Base-by-base conservation (phyloP, 2,797 vertebrate genomes). In the Miichthys miiuy region DNA sequence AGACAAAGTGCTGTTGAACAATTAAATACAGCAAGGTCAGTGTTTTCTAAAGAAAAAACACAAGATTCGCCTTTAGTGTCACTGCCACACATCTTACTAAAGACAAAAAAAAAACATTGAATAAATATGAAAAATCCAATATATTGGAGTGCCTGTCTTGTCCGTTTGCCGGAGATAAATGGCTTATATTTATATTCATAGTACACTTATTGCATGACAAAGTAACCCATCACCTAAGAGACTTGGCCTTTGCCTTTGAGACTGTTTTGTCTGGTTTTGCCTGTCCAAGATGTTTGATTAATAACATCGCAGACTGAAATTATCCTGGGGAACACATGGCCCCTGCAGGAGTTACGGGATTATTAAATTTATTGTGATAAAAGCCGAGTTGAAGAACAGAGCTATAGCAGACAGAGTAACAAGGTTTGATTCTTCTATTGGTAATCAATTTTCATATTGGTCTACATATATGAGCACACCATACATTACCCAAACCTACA, bases 171-270 rank as follows among this genome's bases (percentile, higher is more conserved):
- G 3, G 42, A 89, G 87, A 92, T 89, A 55, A 91, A 91, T 78
- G 20, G 27, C 66, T 86, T 58, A 81, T 82, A 87, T 87, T 89
- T 81, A 87, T 87, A 92, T 89, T 89, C 75, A 60, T 54, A 81
- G 52, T 57, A 75, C 52, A 79, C 80, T 80, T 56, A 74, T 73
- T 47, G 30, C 52, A 69, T 46, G 41, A 63, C 18, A 77, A 80
- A 84, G 44, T 64, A 85, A 76, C 81, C 77, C 69, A 72, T 84
- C 61, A 47, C 64, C 71, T 76, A 69, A 30, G 87, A 87, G 75
- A 86, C 41, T 34, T 68, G 61, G 50, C 80, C 83, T 87, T 80
- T 79, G 72, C 76, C 82, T 79, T 75, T 65, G 78, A 88, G 84
- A 88, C 79, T 71, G 27, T 63, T 60, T 56, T 80, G 75, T 82